Conservation (phyloP, 1,140 invertebrate species). For the Euschistus heros region DNA sequence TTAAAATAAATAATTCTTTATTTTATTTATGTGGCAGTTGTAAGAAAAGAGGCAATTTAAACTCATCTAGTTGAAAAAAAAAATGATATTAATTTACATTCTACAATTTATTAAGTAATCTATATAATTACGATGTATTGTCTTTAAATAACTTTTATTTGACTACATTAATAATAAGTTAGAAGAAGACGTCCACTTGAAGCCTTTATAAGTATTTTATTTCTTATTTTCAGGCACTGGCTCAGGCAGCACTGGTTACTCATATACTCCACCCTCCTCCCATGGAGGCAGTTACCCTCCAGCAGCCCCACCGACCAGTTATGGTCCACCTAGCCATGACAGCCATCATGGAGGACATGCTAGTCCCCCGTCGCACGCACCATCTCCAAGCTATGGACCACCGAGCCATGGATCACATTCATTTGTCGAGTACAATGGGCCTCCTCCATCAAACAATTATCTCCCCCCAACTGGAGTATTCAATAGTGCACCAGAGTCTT, state of each 20-base stretch:
- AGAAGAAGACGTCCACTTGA: not conserved
- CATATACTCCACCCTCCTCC: not conserved
- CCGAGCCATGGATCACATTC: not conserved
- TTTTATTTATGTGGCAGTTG: too few species aligned
- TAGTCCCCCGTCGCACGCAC: conserved; percentile 1
- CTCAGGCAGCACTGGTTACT: not conserved
- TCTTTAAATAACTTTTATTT: too few species aligned
- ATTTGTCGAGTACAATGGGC: too few species aligned
- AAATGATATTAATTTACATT: too few species aligned
- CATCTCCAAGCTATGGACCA: conserved; percentile 10
- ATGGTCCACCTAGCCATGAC: conserved; percentile 11
- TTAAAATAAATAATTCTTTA: too few species aligned
- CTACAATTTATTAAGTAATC: too few species aligned
- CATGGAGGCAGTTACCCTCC: not conserved
- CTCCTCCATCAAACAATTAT: not conserved
- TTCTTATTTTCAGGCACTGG: not conserved
- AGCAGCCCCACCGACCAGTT: conserved; percentile 9
- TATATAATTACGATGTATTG: too few species aligned
- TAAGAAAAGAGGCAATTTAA: too few species aligned
- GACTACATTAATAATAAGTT: too few species aligned
- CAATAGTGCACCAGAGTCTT: not conserved
- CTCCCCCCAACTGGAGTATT: not conserved
- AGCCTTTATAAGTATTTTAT: not conserved
- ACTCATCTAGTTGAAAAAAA: too few species aligned
- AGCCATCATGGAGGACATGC: conserved; percentile 9